Evolutionary conservation across 2,797 vertebrate genomes (phyloP).

Genomic region (Poecilia gillii): DNA sequence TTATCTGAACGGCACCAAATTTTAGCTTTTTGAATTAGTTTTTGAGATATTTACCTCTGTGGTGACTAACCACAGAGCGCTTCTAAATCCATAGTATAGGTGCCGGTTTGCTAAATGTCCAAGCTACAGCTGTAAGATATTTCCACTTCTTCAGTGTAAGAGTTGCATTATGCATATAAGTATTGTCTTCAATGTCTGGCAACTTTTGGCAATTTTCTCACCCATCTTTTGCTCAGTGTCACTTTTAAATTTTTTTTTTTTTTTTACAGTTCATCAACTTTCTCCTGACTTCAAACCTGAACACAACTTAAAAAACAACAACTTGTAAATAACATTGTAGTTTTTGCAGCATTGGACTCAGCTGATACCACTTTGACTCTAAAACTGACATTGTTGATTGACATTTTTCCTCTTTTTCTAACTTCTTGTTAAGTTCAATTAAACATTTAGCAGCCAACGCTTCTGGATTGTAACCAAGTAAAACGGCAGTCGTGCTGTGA

Average conservation of each 20-base stretch:
- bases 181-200: not conserved
- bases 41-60: not conserved
- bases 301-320: not conserved
- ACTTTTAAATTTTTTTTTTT: too few species aligned
- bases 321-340: not conserved
- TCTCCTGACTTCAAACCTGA: not conserved
- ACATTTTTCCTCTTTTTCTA: not conserved
- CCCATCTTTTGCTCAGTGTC: not conserved
- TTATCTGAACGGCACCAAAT: not conserved
- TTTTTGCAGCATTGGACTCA: not conserved
- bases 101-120: not conserved
- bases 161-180: not conserved
- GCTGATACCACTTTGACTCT: not conserved
- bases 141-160: not conserved
- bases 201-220: not conserved
- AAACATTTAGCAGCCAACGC: not conserved
- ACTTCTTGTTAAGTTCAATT: not conserved
- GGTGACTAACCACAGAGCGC: not conserved
- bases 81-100: not conserved
- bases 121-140: not conserved
- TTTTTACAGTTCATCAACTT: not conserved
- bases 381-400: not conserved
- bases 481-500: not conserved
- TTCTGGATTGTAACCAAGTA: not conserved
- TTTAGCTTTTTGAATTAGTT: not conserved